phyloP scores from a whole-genome alignment of 2,888 invertebrate genomes.

The Conchocele bisecta region DNA sequence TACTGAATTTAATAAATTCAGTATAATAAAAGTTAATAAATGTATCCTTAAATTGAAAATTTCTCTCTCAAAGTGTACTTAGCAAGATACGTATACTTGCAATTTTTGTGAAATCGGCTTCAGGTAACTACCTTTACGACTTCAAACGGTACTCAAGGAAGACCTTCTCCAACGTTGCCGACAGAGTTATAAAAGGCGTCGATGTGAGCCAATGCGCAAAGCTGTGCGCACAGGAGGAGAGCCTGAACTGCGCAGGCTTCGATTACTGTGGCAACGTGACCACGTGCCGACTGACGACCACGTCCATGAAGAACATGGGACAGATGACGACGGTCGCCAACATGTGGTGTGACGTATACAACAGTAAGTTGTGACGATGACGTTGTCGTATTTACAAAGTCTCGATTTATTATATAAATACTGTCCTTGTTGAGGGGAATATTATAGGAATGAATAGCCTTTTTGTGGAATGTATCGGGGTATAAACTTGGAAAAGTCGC shows the following conservation, averaged over 20 bases:
- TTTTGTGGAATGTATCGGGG: too few species aligned
- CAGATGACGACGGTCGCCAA: constrained; percentile 59
- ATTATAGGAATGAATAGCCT: too few species aligned
- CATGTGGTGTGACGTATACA: constrained; percentile 68
- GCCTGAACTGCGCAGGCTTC: constrained; percentile 68
- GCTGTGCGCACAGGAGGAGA: constrained; percentile 67
- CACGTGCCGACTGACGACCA: constrained; percentile 68
- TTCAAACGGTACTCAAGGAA: constrained; percentile 56
- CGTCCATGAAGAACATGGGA: constrained; percentile 61
- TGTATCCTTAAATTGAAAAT: too few species aligned
- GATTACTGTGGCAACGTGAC: constrained; percentile 72
- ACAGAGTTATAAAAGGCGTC: constrained; percentile 62
- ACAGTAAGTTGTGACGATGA: constrained; percentile 71
- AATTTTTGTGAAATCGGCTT: not conserved
- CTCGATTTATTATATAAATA: too few species aligned
- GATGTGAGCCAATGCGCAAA: constrained; percentile 69
- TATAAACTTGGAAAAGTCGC: too few species aligned
- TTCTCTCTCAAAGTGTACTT: too few species aligned
- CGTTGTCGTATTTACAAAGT: too few species aligned
- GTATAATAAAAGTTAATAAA: too few species aligned
- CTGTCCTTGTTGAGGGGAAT: too few species aligned
- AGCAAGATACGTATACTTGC: not conserved
- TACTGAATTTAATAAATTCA: too few species aligned
- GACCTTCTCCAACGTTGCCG: constrained; percentile 55
- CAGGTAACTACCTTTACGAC: constrained; percentile 72